Base-by-base conservation (phyloP, 1,140 invertebrate genomes). In the Atta texana region DNA sequence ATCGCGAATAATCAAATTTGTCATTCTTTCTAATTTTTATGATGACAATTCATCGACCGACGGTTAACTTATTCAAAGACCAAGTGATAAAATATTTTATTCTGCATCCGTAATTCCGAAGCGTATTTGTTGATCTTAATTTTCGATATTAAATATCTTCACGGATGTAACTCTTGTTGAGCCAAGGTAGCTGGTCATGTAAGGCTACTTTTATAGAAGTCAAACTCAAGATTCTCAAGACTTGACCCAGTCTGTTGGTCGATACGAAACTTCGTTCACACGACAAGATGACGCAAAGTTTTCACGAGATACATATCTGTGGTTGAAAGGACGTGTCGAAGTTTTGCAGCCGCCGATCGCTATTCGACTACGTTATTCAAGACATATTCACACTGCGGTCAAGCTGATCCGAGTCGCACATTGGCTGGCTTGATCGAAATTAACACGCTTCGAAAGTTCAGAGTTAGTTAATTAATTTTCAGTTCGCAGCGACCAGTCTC, bases 311-410 rank as follows among this genome's bases (percentile, higher is more conserved):
- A 51, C 12, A 82, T n/a, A 74, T n/a, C 24, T 59, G 39, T 68
- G 68, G 24, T 21, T 12, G 39, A 59, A 34, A 31, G 31, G 21
- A 6, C 53, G 7, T 10, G 51, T 2, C 31, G 0, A 72, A 82
- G 80, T 82, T 74, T 59, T 21, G 68, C 80, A 34, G 31, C 10
- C 31, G 14, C n/a, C 44, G 55, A 44, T 24, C 77, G 49, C 10
- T 31, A 14, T 44, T 31, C 68, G 21, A 28, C 61, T 57, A 34
- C 61, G 82, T 86, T 89, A 86, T 89, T 89, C 82, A 85, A 69
- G 75, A 80, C 69, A 81, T 63, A 75, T 44, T 61, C 44, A n/a
- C 64, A 10, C 49, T 51, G 24, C 71, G 71, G 16, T 44, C 34
- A 14, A 59, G 18, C 69, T 51, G 69, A 55, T 61, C 24, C 64